These are phyloP conservation scores for Oreonectes daqikongensis DNA, from an alignment of 2,797 vertebrate genomes.

Conservation along the genomic window DNA sequence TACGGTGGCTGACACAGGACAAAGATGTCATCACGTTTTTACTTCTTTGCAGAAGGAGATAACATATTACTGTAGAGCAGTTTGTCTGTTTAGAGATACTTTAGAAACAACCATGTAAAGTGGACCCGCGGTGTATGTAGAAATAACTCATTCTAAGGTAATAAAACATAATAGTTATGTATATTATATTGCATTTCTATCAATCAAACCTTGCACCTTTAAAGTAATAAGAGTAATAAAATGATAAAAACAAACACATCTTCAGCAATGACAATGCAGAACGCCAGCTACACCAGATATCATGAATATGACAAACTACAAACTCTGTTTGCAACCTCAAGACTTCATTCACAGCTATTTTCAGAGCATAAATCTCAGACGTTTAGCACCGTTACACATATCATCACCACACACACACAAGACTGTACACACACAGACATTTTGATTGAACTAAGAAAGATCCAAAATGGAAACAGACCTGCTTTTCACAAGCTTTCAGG, in stretches of 20 bases:
- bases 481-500: slow-evolving; percentile 27
- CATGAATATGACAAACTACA: slow-evolving; percentile 4
- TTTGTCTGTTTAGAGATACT: too few relatives aligned
- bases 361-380: slow-evolving; percentile 23
- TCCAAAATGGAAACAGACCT: slow-evolving; percentile 38
- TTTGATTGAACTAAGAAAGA: neutral
- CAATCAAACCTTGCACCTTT: too few relatives aligned
- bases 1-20: too few relatives aligned
- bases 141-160: too few relatives aligned
- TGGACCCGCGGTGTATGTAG: too few relatives aligned
- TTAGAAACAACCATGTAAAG: too few relatives aligned
- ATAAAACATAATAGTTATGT: too few relatives aligned
- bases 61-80: too few relatives aligned
- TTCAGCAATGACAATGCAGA: neutral
- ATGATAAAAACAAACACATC: neutral
- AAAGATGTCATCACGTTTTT: too few relatives aligned
- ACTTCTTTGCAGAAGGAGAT: too few relatives aligned
- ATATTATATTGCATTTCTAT: too few relatives aligned
- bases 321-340: slow-evolving; percentile 21
- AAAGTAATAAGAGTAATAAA: neutral
- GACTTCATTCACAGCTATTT: slow-evolving; percentile 7
- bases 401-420: neutral
- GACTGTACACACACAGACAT: slow-evolving; percentile 4
- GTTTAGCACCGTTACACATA: slow-evolving; percentile 15
- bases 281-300: neutral